Conservation (phyloP, 2,113 vertebrate genomes). For the Tupaia chinensis region DNA sequence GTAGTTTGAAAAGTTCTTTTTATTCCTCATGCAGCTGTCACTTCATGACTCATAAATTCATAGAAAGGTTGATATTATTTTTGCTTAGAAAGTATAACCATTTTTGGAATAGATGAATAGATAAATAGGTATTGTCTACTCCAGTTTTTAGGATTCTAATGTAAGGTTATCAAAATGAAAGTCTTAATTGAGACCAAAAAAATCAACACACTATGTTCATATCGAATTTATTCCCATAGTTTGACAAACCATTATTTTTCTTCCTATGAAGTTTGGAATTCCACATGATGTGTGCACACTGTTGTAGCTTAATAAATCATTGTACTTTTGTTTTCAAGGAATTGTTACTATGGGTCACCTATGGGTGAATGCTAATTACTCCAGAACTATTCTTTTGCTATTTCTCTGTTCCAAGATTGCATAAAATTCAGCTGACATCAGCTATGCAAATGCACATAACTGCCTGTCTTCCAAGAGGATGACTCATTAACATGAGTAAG, state of each 20-base stretch:
- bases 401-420: conserved; percentile 70
- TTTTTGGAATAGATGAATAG: not conserved
- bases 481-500: conserved; percentile 68
- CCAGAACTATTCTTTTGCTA: conserved; percentile 53
- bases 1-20: conserved; percentile 19
- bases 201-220: not conserved
- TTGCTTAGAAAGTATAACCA: not conserved
- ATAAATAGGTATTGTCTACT: not conserved
- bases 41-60: conserved; percentile 1
- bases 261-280: conserved; percentile 23
- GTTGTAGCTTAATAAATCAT: not conserved
- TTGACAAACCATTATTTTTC: conserved; percentile 48
- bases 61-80: not conserved
- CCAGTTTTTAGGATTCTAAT: not conserved
- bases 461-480: conserved; percentile 72
- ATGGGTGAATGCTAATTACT: conserved; percentile 24
- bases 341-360: conserved; percentile 33
- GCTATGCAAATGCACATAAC: conserved; percentile 70
- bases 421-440: conserved; percentile 73
- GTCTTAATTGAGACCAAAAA: not conserved
- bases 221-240: not conserved
- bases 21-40: not conserved
- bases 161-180: conserved; percentile 40
- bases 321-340: conserved; percentile 38
- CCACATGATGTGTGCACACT: not conserved